phyloP scores from a whole-genome alignment of 1,140 invertebrate species.

The Drosophila melanogaster region Release_6_plus_ISO1_MT NC_004354.4:8135501-8136000 shows the following conservation, averaged over 20 bases:
- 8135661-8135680: constrained; percentile 23
- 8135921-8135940: constrained; percentile 26
- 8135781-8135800: neutral
- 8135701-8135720: constrained; percentile 19
- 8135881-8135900: constrained; percentile 2
- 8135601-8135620: constrained; percentile 51
- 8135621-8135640: constrained; percentile 48
- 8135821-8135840: constrained; percentile 12
- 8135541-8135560: constrained; percentile 21
- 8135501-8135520: neutral
- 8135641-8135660: constrained; percentile 49
- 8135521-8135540: neutral
- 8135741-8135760: constrained; percentile 52
- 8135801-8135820: constrained; percentile 18
- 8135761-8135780: constrained; percentile 1
- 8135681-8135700: neutral
- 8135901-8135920: neutral
- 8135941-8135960: constrained; percentile 52
- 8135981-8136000: constrained; percentile 4
- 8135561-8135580: constrained; percentile 62
- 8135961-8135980: constrained; percentile 53
- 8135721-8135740: constrained; percentile 37
- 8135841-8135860: constrained; percentile 12
- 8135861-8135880: neutral
- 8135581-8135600: constrained; percentile 56